Evolutionary conservation across 1,140 invertebrate species (phyloP).

Genomic region (Penaeus chinensis): DNA sequence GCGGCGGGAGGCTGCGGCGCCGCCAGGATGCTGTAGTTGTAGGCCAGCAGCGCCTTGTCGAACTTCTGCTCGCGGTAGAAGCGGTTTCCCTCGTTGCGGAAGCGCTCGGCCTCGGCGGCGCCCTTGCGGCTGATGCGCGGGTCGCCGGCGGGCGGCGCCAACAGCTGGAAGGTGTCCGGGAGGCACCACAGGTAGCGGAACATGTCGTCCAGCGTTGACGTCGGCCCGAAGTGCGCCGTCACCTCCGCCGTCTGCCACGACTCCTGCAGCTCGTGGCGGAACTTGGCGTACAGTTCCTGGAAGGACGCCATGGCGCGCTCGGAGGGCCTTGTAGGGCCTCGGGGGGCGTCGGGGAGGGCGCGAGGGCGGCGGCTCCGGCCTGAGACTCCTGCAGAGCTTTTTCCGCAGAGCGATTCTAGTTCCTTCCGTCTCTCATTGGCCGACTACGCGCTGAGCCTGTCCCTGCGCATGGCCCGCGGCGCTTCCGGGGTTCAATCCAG

Average conservation of each 20-base stretch:
- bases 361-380: no score
- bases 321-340: no score
- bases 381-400: no score
- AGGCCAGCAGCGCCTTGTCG: slow-evolving; percentile 54
- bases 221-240: slow-evolving; percentile 48
- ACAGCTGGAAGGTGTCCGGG: slow-evolving; percentile 32
- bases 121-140: slow-evolving; percentile 53
- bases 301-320: slow-evolving; percentile 29
- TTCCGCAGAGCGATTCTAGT: no score
- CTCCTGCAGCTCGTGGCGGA: slow-evolving; percentile 36
- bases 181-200: slow-evolving; percentile 55
- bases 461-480: no score
- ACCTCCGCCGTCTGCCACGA: slow-evolving; percentile 53
- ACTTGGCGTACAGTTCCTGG: slow-evolving; percentile 43
- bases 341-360: no score
- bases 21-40: slow-evolving; percentile 55
- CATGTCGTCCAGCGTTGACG: slow-evolving; percentile 41
- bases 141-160: slow-evolving; percentile 36
- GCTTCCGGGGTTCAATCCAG: no score
- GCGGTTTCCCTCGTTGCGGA: slow-evolving; percentile 58
- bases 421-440: no score
- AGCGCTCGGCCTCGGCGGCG: slow-evolving; percentile 45
- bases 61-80: slow-evolving; percentile 54
- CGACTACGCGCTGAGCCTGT: no score
- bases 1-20: slow-evolving; percentile 41